Base-by-base conservation (phyloP, 2,888 invertebrate genomes). In the Notocelia uddmanniana region DNA sequence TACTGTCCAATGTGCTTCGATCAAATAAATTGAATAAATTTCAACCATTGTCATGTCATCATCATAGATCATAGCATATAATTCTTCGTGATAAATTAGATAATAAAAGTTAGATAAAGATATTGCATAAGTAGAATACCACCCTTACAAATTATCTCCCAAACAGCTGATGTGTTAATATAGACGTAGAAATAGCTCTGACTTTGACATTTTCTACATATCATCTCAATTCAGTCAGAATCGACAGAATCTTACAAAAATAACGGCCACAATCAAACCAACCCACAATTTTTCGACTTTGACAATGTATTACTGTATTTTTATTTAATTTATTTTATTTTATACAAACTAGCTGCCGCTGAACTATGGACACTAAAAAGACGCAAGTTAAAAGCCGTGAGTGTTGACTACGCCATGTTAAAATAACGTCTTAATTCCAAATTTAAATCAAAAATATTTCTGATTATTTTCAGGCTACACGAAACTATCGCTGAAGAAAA, bases 401-500 rank as follows among this genome's bases (percentile, higher is more conserved):
- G 89, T 83, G 68, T 13, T n/a, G 8, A 45, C 23, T 21, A 23
- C 3, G 10, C 13, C 31, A 48, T 59, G 34, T 57, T 26, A 23
- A 55, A 31, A 50, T 57, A 31, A 11, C n/a, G 10, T 48, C 34
- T 3, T 0, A 1, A 13, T 2, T 10, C 13, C 13, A 18, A 26
- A 57, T 31, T 31, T 19, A 0, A 21, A 6, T 21, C n/a, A n/a
- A 34, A 58, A 67, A 55, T 8, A 54, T 48, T 5, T 13, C 18
- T 15, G 9, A 11, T 52, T 63, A 64, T 37, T 87, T 87, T 68
- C 80, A 93, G 93, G 88, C 11, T 90, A 88, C 79, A 68, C 83
- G 19, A 89, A 89, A 77, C 81, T 93, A 45, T 89, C 92, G 6
- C 69, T 93, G 68, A 93, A 89, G 84, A 93, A 91, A 84, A 90